Conservation (phyloP, 2,797 vertebrate genomes). For the Cichlasoma orientale region DNA sequence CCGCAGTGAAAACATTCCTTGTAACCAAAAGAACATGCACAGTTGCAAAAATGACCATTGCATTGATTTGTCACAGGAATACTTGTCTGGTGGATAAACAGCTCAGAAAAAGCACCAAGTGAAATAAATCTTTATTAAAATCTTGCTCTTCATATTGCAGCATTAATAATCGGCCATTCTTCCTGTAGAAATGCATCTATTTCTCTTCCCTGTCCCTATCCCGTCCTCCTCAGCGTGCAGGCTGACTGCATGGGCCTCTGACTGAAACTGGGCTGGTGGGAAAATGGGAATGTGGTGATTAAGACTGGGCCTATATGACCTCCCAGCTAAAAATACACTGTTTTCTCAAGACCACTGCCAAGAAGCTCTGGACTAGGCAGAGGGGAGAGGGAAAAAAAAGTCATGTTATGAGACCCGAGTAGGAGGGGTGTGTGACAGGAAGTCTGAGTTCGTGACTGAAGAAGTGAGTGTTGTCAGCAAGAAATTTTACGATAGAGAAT, state of each 20-base stretch:
- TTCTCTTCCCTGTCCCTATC: conserved; percentile 19
- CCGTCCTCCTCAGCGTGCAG: conserved; percentile 44
- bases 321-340: conserved; percentile 88
- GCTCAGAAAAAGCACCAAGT: not conserved
- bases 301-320: conserved; percentile 86
- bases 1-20: conserved; percentile 53
- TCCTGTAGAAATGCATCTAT: conserved; percentile 43
- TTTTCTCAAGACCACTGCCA: conserved; percentile 87
- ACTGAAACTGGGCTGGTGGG: conserved; percentile 80
- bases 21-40: conserved; percentile 27
- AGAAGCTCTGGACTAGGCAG: conserved; percentile 85
- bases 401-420: conserved; percentile 73
- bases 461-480: conserved; percentile 47
- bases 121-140: conserved; percentile 20
- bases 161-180: conserved; percentile 35
- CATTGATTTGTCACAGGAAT: conserved; percentile 12
- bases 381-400: conserved; percentile 74
- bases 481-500: conserved; percentile 20
- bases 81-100: conserved; percentile 16
- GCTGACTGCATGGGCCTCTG: conserved; percentile 58
- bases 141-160: conserved; percentile 3
- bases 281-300: conserved; percentile 81
- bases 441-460: conserved; percentile 63
- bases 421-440: conserved; percentile 61
- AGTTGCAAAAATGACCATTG: conserved; percentile 29